phyloP scores from a whole-genome alignment of 2,797 vertebrate species.

The Tokudaia muenninki region DNA sequence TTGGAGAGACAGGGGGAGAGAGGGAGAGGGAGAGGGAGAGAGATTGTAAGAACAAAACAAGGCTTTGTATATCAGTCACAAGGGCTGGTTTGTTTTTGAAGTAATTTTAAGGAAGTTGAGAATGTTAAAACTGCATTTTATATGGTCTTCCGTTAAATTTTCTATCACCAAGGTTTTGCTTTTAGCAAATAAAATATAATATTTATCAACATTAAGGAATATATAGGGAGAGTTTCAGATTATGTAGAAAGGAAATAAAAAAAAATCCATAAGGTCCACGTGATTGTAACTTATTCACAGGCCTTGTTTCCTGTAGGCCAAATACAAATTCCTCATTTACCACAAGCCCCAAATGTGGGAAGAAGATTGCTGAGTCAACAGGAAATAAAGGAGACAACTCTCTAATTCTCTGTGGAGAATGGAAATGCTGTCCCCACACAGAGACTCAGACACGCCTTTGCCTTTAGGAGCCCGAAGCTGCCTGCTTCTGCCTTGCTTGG shows the following conservation, averaged over 20 bases:
- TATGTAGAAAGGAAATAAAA: slow-evolving; percentile 49
- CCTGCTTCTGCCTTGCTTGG: slow-evolving; percentile 26
- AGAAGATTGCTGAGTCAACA: slow-evolving; percentile 85
- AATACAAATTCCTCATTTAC: slow-evolving; percentile 82
- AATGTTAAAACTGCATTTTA: slow-evolving; percentile 58
- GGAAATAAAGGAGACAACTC: slow-evolving; percentile 81
- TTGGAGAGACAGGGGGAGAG: background rate
- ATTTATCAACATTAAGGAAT: slow-evolving; percentile 29
- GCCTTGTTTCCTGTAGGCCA: slow-evolving; percentile 75
- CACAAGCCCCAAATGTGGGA: slow-evolving; percentile 84
- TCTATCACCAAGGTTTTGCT: background rate
- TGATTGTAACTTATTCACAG: slow-evolving; percentile 69
- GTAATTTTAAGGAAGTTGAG: slow-evolving; percentile 68
- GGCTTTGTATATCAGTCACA: slow-evolving; percentile 77
- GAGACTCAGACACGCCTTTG: slow-evolving; percentile 59
- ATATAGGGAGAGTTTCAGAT: slow-evolving; percentile 57
- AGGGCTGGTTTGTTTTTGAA: slow-evolving; percentile 77
- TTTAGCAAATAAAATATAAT: slow-evolving; percentile 38
- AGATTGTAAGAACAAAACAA: slow-evolving; percentile 74
- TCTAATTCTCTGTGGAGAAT: slow-evolving; percentile 66
- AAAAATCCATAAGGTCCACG: slow-evolving; percentile 29
- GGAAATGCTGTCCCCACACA: slow-evolving; percentile 69
- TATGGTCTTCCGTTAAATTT: slow-evolving; percentile 32
- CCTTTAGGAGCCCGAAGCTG: slow-evolving; percentile 17
- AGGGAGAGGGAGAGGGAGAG: background rate